These are phyloP conservation scores for Mythimna albipuncta DNA, from an alignment of 2,888 invertebrate genomes.

Conservation along the genomic window DNA sequence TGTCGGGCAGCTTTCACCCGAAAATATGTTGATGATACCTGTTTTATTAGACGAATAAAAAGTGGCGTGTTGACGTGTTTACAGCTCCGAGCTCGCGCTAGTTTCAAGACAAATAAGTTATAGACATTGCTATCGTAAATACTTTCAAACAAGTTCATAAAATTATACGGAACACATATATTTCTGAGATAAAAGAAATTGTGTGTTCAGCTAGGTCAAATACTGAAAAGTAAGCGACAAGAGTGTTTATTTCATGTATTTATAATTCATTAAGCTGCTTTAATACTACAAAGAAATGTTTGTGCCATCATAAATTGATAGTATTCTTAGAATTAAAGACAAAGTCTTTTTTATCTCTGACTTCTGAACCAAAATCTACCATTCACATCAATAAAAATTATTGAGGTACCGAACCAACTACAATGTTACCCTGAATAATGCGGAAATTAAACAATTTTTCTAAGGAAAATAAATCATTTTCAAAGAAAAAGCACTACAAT, in stretches of 20 bases:
- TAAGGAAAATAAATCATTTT: conserved; percentile 20
- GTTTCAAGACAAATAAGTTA: conserved; percentile 71
- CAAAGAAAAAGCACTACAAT: conserved; percentile 24
- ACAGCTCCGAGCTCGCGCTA: conserved; percentile 65
- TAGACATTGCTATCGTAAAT: conserved; percentile 69
- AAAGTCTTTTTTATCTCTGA: neutral
- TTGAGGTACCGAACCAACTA: neutral
- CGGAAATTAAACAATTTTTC: conserved; percentile 17
- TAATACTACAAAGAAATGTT: conserved; percentile 1
- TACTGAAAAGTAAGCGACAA: conserved; percentile 2
- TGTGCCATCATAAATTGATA: conserved; percentile 4
- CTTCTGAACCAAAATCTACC: neutral
- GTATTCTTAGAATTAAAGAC: conserved; percentile 15
- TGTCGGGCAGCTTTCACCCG: conserved; percentile 61
- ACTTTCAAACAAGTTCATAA: conserved; percentile 66
- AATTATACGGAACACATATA: conserved; percentile 58
- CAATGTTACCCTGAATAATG: conserved; percentile 4
- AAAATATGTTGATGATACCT: conserved; percentile 63
- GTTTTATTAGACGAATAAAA: conserved; percentile 68
- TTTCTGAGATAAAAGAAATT: conserved; percentile 31
- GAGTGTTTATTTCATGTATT: conserved; percentile 29
- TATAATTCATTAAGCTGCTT: conserved; percentile 11
- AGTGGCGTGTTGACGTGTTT: conserved; percentile 73
- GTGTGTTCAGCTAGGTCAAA: conserved; percentile 28
- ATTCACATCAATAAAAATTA: neutral